Percentiles rank a stretch among this genome's conserved stretches.
phyloP scores from a whole-genome alignment of 2,113 vertebrate genomes.

The Pangasianodon gigas region DNA sequence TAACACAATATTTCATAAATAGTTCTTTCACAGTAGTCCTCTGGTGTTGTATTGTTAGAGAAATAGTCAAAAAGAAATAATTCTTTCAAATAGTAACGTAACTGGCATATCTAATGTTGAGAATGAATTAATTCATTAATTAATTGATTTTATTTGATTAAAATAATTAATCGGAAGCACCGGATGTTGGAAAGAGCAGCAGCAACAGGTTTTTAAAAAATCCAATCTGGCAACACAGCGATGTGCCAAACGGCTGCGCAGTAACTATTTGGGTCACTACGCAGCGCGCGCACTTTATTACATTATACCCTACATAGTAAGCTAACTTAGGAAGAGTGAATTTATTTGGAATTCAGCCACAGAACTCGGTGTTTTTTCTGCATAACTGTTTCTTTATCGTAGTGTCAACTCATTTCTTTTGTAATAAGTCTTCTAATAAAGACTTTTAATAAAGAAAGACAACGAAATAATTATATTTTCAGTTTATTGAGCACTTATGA shows the following conservation, averaged over 20 bases:
- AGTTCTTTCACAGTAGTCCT: neutral
- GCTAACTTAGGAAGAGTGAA: neutral
- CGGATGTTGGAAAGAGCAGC: too few relatives aligned
- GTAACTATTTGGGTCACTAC: neutral
- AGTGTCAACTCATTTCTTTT: neutral
- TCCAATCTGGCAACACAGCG: neutral
- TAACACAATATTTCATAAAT: neutral
- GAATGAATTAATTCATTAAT: neutral
- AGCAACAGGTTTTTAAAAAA: fast-evolving
- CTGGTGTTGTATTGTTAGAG: neutral
- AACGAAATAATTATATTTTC: neutral
- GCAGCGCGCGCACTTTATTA: neutral
- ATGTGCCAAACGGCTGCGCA: neutral
- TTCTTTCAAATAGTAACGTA: neutral
- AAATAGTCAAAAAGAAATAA: neutral
- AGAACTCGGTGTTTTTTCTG: neutral
- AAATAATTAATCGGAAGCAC: neutral
- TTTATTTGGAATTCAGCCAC: neutral
- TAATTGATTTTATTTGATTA: neutral
- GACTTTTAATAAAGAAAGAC: neutral
- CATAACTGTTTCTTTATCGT: too few relatives aligned
- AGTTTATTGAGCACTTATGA: neutral
- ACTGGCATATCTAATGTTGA: neutral
- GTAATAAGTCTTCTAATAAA: neutral
- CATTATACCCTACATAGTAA: neutral